Evolutionary conservation across 2,888 invertebrate species (phyloP), one percentile per base, ranked within the genome.

Genomic region (Escarpia spicata): DNA sequence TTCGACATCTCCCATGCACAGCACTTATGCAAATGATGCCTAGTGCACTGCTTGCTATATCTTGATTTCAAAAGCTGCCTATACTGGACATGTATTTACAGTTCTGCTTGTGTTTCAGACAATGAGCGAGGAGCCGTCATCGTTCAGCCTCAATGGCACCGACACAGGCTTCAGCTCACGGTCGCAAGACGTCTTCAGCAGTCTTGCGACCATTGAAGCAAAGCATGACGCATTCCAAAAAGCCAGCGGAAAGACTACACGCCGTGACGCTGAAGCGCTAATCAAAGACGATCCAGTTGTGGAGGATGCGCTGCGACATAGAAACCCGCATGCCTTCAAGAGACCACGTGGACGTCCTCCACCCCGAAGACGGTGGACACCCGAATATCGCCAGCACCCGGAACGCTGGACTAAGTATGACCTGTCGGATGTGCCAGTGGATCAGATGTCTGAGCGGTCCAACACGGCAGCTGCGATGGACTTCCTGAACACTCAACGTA

Each of bases 351-450:
- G 31, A 89, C 8, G 92, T 44, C 91, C 93, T 93, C 90, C 92
- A 92, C 45, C 92, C 93, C 92, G 92, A 91, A 44, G 92, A 43
- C 92, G 94, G 8, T 91, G 92, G 60, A 92, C 92, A 15, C 95
- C 95, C 43, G 95, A 97, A 94, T 97, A 97, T 95, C 97, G 98
- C 95, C 97, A 97, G 94, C 98, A 98, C 96, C 98, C 98, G 26
- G 97, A 98, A 93, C 98, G 98, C 95, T 98, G 98, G 98, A 97
- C 97, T 19, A 98, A 97, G 95, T 98, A 98, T 95, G 97, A 98
- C 31, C 96, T 98, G 37, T 97, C 97, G 45, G 98, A 98, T 97
- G 98, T 98, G 3, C 97, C 97, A 10, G 97, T 97, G 93, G 97
- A 97, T 31, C 98, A 98, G 95, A 98, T 98, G 97, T 98, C 98